A percentile compares a stretch with the other conserved stretches of the same genome.
phyloP scores from a whole-genome alignment of 2,888 invertebrate species.

The Trichopria drosophilae region DNA sequence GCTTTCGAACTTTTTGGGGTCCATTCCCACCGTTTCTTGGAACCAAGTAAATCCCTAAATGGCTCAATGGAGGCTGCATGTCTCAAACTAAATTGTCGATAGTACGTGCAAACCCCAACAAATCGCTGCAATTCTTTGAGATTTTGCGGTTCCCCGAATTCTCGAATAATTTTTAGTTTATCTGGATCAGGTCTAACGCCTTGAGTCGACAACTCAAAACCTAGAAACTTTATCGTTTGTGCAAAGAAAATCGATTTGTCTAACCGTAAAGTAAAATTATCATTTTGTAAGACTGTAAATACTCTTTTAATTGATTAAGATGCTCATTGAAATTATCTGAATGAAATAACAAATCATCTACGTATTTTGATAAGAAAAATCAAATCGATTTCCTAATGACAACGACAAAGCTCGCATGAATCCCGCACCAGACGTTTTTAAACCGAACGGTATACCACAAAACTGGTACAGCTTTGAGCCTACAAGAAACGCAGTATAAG shows the following conservation, averaged over 20 bases:
- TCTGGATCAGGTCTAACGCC: constrained; percentile 20
- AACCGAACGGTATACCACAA: too few relatives aligned
- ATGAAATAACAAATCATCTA: constrained; percentile 13
- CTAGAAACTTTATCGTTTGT: constrained; percentile 10
- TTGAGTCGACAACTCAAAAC: constrained; percentile 3
- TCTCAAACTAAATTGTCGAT: constrained; percentile 13
- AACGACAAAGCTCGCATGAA: too few relatives aligned
- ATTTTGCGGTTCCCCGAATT: constrained; percentile 36
- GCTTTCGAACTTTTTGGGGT: constrained; percentile 4
- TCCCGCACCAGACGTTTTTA: too few relatives aligned
- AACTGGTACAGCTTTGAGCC: constrained; percentile 36
- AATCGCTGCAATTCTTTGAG: constrained; percentile 36
- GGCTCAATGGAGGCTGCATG: constrained; percentile 7
- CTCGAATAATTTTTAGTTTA: constrained; percentile 32
- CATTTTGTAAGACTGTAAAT: constrained; percentile 22
- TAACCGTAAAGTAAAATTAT: constrained; percentile 38
- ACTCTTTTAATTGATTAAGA: constrained; percentile 2
- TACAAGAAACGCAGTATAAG: constrained; percentile 33
- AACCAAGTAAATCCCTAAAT: constrained; percentile 15
- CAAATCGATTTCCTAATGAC: too few relatives aligned
- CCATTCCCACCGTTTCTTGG: constrained; percentile 18
- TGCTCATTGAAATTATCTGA: constrained; percentile 6
- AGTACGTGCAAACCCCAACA: constrained; percentile 24
- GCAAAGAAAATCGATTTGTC: too few relatives aligned
- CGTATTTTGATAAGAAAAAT: constrained; percentile 4